Evolutionary conservation across 2,113 vertebrate genomes (phyloP).

Genomic region (Pygoscelis adeliae): DNA sequence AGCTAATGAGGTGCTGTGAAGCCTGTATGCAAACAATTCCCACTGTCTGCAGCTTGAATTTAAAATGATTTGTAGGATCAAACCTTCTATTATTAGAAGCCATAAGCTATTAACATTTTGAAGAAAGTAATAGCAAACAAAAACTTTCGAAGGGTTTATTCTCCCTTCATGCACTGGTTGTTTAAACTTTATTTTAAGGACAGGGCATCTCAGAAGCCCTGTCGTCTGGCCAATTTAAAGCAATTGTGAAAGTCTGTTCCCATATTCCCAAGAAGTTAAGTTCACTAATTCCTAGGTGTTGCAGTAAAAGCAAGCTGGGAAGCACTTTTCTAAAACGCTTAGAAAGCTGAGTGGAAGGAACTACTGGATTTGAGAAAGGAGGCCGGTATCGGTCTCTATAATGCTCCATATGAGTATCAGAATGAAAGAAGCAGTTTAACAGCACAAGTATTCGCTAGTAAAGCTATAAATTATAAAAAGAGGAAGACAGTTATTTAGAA

Average conservation of each 20-base stretch:
- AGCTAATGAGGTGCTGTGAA: neutral
- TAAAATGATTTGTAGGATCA: neutral
- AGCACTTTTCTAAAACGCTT: neutral
- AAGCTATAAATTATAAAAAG: neutral
- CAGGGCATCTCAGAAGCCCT: neutral
- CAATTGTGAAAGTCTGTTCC: neutral
- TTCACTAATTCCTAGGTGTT: neutral
- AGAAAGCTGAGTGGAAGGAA: neutral
- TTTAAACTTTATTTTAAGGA: neutral
- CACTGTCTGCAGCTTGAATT: neutral
- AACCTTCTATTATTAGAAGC: neutral
- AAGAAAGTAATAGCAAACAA: neutral
- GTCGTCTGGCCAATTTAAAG: neutral
- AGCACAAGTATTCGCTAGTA: neutral
- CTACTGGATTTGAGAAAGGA: neutral
- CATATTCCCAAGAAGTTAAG: neutral
- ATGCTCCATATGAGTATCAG: neutral
- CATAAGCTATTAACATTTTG: neutral
- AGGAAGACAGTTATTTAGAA: neutral
- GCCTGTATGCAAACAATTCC: neutral
- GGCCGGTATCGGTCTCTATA: neutral
- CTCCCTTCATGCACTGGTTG: accelerated
- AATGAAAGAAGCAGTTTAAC: neutral
- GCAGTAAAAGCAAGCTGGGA: neutral
- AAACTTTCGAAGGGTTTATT: neutral